A percentile compares a stretch with the other conserved stretches of the same genome.
Conservation (phyloP, 1,140 invertebrate genomes). For the Drosophila tsacasi region DNA sequence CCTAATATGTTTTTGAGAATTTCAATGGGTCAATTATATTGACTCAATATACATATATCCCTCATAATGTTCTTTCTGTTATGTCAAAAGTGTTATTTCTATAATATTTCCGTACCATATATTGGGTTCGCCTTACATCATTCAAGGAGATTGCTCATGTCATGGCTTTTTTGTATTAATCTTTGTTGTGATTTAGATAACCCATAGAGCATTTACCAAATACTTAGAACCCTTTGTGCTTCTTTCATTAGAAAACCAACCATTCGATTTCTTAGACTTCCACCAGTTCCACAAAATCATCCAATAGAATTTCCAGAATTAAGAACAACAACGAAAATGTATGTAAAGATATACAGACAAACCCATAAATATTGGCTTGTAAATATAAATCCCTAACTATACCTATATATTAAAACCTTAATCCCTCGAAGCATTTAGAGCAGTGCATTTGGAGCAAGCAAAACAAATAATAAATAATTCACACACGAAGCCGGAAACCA, state of each 20-base stretch:
- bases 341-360: conserved; percentile 45
- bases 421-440: conserved; percentile 62
- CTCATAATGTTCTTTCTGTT: not conserved
- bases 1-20: not conserved
- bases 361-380: conserved; percentile 67
- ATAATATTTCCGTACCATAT: no score
- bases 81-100: not conserved
- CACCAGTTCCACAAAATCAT: conserved; percentile 10
- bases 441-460: conserved; percentile 53
- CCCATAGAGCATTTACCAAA: not conserved
- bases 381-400: conserved; percentile 62
- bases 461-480: conserved; percentile 27
- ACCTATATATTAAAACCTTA: conserved; percentile 34
- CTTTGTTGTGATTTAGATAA: not conserved
- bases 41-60: no score
- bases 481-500: conserved; percentile 21
- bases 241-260: not conserved
- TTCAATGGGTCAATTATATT: not conserved
- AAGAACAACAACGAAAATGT: conserved; percentile 60
- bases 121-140: not conserved
- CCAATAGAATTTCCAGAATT: conserved; percentile 14
- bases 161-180: no score
- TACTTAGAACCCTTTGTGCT: conserved; percentile 1
- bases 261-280: conserved; percentile 23
- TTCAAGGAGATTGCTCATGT: no score